Evolutionary conservation across 1,140 invertebrate genomes (phyloP), one percentile per base, ranked within the genome.

Genomic region (Anastrepha ludens): DNA sequence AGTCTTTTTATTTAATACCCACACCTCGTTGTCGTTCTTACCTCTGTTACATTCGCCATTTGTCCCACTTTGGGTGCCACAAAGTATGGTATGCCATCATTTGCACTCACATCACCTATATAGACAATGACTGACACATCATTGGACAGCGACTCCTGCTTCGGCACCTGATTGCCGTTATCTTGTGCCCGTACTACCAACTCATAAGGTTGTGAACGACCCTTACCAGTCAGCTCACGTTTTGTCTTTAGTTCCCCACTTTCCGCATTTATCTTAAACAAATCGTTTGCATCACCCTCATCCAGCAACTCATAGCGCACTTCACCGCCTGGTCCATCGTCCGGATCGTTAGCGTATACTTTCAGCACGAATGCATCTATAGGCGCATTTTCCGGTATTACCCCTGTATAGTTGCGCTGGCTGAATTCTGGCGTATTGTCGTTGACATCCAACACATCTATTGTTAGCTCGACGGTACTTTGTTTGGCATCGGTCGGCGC

Each of bases 381-480:
- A 0, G 94, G 94, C 0, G 96, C 96, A 89, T 97, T 97, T 92
- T 98, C 97, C 5, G 96, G 95, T 15, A 93, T 92, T 7, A 93
- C 93, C 0, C 94, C 94, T 0, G 94, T 95, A 74, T 95, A 95
- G 1, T 92, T 92, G 67, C 94, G 91, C 85, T 94, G 94, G 0
- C 93, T 90, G 67, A 95, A 95, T 39, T 88, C 89, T 0, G 93
- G 92, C 0, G 96, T 94, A 91, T 97, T 98, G 89, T 98, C 97
- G 90, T 98, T 98, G 0, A 97, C 96, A 92, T 98, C 97, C 0
- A 96, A 91, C 4, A 98, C 95, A 89, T 97, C 96, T 5, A 98
- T 94, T 0, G 95, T 94, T 0, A 97, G 94, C 88, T 95, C 93
- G 2, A 94, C 95, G 39, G 95, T 94, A 39, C 95, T 95, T 86